phyloP scores from a whole-genome alignment of 1,140 invertebrate species.

The Diabrotica virgifera region DNA sequence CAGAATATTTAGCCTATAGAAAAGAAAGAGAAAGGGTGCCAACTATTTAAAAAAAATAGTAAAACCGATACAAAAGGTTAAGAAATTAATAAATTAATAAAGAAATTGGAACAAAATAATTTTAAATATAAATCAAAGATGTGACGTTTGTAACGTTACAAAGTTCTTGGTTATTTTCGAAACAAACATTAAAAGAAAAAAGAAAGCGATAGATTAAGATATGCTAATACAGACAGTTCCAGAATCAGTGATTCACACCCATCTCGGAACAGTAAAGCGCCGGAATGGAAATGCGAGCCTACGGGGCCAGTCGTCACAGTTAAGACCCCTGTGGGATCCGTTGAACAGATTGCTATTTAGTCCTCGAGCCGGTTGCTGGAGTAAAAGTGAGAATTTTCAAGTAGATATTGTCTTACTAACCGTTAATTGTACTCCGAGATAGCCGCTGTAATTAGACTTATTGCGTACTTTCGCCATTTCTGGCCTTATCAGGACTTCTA shows the following conservation, averaged over 20 bases:
- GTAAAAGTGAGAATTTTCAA: slow-evolving; percentile 8
- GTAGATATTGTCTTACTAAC: slow-evolving; percentile 10
- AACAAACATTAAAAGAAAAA: too few species aligned
- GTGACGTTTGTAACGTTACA: too few species aligned
- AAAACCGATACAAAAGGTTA: too few species aligned
- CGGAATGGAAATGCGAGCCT: background rate
- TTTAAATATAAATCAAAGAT: too few species aligned
- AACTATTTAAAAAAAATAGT: too few species aligned
- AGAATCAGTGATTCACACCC: background rate
- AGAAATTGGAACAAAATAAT: too few species aligned
- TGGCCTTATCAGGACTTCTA: slow-evolving; percentile 8
- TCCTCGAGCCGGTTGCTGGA: background rate
- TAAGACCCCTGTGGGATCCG: slow-evolving; percentile 10
- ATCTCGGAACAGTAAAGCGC: background rate
- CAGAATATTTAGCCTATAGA: too few species aligned
- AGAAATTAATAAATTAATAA: too few species aligned
- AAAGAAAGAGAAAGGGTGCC: too few species aligned
- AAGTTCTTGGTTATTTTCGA: too few species aligned
- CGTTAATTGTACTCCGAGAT: slow-evolving; percentile 10
- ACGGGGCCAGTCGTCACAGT: slow-evolving; percentile 2
- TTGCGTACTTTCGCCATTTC: background rate
- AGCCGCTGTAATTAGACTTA: slow-evolving; percentile 7
- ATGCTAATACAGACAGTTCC: too few species aligned
- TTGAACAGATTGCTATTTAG: slow-evolving; percentile 13
- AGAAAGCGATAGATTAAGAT: too few species aligned